phyloP scores from a whole-genome alignment of 2,888 invertebrate species.

The Muschampia plurimacula region DNA sequence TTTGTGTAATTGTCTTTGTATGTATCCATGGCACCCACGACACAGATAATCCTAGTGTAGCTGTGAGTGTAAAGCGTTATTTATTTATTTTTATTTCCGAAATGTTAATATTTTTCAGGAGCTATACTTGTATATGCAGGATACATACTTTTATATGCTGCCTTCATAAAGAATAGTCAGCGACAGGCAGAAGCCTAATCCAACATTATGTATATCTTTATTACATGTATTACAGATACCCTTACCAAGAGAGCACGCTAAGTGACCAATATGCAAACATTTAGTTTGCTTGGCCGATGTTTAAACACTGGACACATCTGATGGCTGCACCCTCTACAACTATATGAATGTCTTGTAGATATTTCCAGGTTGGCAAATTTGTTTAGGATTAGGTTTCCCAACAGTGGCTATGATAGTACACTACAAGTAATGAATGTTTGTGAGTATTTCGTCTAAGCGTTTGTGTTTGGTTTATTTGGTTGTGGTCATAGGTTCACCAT shows the following conservation, averaged over 20 bases:
- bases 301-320: slow-evolving; percentile 5
- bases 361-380: slow-evolving; percentile 3
- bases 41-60: too few species aligned
- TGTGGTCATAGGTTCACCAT: too few species aligned
- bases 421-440: not conserved
- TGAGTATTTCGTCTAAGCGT: too few species aligned
- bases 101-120: too few species aligned
- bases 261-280: slow-evolving; percentile 15
- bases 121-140: too few species aligned
- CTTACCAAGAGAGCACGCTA: not conserved
- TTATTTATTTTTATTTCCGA: too few species aligned
- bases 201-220: not conserved
- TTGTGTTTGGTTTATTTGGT: too few species aligned
- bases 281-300: not conserved
- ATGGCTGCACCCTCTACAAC: not conserved
- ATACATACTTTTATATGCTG: too few species aligned
- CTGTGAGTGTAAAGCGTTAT: too few species aligned
- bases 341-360: slow-evolving; percentile 3
- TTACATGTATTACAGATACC: not conserved
- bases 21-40: too few species aligned
- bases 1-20: too few species aligned
- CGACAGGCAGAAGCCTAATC: not conserved
- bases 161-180: too few species aligned
- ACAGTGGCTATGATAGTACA: not conserved
- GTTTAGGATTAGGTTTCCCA: not conserved